Evolutionary conservation across 2,888 invertebrate species (phyloP).

Genomic region (Dione vanillae): DNA sequence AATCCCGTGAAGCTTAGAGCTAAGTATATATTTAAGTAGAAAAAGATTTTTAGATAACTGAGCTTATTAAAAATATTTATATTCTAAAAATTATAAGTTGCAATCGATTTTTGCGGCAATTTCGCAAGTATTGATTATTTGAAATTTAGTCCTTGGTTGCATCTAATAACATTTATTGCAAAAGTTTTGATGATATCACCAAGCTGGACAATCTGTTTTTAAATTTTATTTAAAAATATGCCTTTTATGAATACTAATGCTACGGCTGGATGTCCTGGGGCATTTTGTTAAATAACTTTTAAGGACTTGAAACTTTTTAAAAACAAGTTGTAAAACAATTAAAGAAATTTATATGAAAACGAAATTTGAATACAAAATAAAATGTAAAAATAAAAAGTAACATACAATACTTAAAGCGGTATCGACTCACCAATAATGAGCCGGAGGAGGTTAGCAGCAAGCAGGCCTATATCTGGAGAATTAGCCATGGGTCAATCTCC

Average conservation of each 20-base stretch:
- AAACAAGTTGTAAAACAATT: too few relatives aligned
- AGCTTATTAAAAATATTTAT: conserved; percentile 30
- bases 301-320: too few relatives aligned
- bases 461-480: conserved; percentile 84
- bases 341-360: too few relatives aligned
- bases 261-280: background rate
- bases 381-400: too few relatives aligned
- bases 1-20: conserved; percentile 62
- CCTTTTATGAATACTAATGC: conserved; percentile 14
- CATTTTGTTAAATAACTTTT: too few relatives aligned
- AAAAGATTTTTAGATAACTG: background rate
- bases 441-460: conserved; percentile 85
- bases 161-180: conserved; percentile 36
- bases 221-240: conserved; percentile 3
- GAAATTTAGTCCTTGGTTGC: conserved; percentile 35
- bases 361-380: too few relatives aligned
- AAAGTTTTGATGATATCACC: conserved; percentile 30
- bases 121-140: conserved; percentile 36
- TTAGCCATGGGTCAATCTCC: conserved; percentile 83
- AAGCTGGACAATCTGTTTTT: conserved; percentile 3
- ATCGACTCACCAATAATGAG: conserved; percentile 85
- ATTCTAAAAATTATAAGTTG: too few relatives aligned
- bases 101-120: conserved; percentile 34
- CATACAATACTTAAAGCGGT: background rate
- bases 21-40: conserved; percentile 58